Percentiles rank a stretch among this genome's conserved stretches.
Evolutionary conservation across 2,888 invertebrate species (phyloP).

Genomic region (Globia sparganii): DNA sequence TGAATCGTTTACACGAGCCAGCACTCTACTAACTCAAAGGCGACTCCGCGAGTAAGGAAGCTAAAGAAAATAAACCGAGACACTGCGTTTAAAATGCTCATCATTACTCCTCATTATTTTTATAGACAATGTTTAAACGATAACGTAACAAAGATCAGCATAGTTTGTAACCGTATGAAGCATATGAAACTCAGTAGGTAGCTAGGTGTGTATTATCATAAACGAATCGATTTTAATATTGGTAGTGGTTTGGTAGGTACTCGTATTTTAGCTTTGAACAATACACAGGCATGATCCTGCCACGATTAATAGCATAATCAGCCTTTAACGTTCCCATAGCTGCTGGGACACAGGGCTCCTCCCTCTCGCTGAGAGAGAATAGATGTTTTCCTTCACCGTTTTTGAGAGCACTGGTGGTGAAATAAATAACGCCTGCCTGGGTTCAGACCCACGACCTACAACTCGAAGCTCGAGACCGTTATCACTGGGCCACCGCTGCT

Average conservation of each 20-base stretch:
- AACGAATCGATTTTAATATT: background rate
- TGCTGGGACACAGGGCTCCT: no score
- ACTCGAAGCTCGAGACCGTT: no score
- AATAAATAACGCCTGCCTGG: no score
- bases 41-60: background rate
- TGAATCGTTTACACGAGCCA: slow-evolving; percentile 4
- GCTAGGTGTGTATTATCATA: background rate
- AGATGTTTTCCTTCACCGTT: no score
- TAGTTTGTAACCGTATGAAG: background rate
- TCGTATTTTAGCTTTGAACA: background rate
- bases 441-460: no score
- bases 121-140: background rate
- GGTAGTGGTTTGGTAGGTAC: background rate
- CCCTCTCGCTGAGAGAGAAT: no score
- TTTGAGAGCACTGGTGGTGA: no score
- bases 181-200: background rate
- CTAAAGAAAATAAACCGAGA: slow-evolving; percentile 15
- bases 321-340: no score
- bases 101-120: background rate
- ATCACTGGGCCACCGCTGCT: no score
- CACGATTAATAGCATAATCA: background rate
- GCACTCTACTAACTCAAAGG: slow-evolving; percentile 38
- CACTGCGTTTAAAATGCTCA: slow-evolving; percentile 3
- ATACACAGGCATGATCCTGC: background rate
- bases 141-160: background rate